These are phyloP conservation scores for Orestias chungarensis DNA, from an alignment of 2,797 vertebrate genomes.

Conservation along the genomic window DNA sequence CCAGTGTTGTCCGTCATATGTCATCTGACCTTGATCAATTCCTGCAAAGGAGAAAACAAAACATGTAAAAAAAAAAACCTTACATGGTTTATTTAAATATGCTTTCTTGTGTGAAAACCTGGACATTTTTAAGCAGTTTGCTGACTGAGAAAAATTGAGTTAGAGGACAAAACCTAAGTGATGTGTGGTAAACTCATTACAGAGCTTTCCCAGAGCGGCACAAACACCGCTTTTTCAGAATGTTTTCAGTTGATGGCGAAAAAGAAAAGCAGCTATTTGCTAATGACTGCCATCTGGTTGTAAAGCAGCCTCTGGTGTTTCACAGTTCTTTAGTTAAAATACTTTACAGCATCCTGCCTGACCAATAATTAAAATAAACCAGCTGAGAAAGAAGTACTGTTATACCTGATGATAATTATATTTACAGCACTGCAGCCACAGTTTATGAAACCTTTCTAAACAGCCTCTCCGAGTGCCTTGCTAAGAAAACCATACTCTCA, in stretches of 20 bases:
- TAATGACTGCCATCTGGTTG: slow-evolving; percentile 80
- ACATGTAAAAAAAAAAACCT: slow-evolving; percentile 25
- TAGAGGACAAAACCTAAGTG: slow-evolving; percentile 40
- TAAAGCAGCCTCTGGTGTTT: slow-evolving; percentile 65
- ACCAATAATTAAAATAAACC: slow-evolving; percentile 31
- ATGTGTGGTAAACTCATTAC: slow-evolving; percentile 62
- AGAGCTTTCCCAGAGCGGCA: slow-evolving; percentile 56
- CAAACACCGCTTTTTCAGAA: slow-evolving; percentile 69
- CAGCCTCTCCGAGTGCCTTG: not conserved
- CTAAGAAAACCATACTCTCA: not conserved
- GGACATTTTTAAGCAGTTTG: slow-evolving; percentile 31
- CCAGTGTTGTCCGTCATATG: slow-evolving; percentile 98
- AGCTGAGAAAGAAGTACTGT: not conserved
- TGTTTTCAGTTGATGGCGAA: slow-evolving; percentile 60
- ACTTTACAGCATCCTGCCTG: slow-evolving; percentile 69
- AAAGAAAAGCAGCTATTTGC: slow-evolving; percentile 59
- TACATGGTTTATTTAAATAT: slow-evolving; percentile 33
- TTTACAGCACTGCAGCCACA: not conserved
- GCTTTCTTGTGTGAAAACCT: slow-evolving; percentile 25
- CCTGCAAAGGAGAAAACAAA: slow-evolving; percentile 75
- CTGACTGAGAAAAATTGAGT: slow-evolving; percentile 40
- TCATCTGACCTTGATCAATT: slow-evolving; percentile 99
- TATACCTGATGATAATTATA: not conserved
- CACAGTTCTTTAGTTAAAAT: slow-evolving; percentile 65
- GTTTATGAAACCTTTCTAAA: not conserved